Base-by-base conservation (phyloP, 2,888 invertebrate genomes). In the Caenorhabditis sp. region DNA sequence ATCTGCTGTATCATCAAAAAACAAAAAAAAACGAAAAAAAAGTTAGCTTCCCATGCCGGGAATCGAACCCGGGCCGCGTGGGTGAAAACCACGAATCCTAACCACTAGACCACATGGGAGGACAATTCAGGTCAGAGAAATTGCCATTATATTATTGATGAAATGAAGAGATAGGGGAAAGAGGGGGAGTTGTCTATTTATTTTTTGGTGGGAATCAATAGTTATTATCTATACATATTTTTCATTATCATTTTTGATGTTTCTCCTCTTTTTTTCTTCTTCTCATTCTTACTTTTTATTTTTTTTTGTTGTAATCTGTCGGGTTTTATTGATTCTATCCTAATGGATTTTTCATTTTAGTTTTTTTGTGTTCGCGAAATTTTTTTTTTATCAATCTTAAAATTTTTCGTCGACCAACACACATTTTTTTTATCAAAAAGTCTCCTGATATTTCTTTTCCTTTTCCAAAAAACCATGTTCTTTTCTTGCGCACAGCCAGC, bases 81-180 rank as follows among this genome's bases (percentile, higher is more conserved):
- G 80, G 83, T 83, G 83, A 83, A 83, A 83, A 83, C 82, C 80
- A 81, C 80, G 78, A 83, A 82, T 82, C 81, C 80, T 83, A 83
- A 82, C 81, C 81, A 80, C 78, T 82, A 82, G 81, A 81, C 80
- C 80, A 81, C 74, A 74, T 74, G 76, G 78, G 77, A 76, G 65
- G 64, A 60, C 43, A 70, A 43, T 17, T 43, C 3, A 14, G 7
- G 17, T 10, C 7, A 17, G 43, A 43, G 43, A 14, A 14, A 43
- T 43, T 2, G 5, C 12, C 17, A 3, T 43, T 10, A 12, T 43
- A 43, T 43, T 43, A 43, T 14, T 17, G 17, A 12, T 43, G 43
- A 43, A 31, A 31, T 31, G 31, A 31, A 31, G 31, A 17, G 17
- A 43, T 12, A 5, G 43, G 17, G 17, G 14, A 14, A 43, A 12